phyloP scores from a whole-genome alignment of 2,888 invertebrate species.

The Acronicta alni region DNA sequence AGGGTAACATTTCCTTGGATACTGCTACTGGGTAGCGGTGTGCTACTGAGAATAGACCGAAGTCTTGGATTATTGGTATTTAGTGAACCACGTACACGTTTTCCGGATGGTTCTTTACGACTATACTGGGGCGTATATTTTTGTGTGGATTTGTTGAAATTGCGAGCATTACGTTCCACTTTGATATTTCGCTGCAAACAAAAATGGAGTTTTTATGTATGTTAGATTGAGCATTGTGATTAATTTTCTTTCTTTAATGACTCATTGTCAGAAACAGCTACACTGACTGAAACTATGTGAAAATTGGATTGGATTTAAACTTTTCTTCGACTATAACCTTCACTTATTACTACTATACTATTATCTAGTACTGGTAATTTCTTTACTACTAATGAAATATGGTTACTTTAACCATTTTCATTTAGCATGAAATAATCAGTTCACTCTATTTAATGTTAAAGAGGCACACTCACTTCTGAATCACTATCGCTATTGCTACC shows the following conservation, averaged over 20 bases:
- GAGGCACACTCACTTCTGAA: conserved; percentile 50
- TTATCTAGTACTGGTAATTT: too few species aligned
- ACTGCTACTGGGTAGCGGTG: conserved; percentile 63
- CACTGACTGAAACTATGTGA: too few species aligned
- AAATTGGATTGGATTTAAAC: too few species aligned
- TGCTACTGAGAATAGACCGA: conserved; percentile 64
- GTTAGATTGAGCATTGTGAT: too few species aligned
- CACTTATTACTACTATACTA: too few species aligned
- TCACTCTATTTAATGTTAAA: background rate
- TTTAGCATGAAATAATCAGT: too few species aligned
- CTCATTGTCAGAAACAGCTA: too few species aligned
- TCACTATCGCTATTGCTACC: conserved; percentile 64
- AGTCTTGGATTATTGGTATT: conserved; percentile 39
- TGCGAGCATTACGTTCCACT: conserved; percentile 7
- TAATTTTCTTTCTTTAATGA: too few species aligned
- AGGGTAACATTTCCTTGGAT: conserved; percentile 45
- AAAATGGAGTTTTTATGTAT: background rate
- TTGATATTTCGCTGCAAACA: conserved; percentile 19
- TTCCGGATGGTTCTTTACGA: conserved; percentile 15
- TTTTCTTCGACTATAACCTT: too few species aligned
- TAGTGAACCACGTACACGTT: conserved; percentile 8
- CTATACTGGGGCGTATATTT: conserved; percentile 10
- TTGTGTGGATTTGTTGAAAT: conserved; percentile 7
- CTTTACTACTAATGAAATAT: too few species aligned
- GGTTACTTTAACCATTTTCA: too few species aligned